Evolutionary conservation across 1,140 invertebrate species (phyloP).

Genomic region (Zelostemma sp.): DNA sequence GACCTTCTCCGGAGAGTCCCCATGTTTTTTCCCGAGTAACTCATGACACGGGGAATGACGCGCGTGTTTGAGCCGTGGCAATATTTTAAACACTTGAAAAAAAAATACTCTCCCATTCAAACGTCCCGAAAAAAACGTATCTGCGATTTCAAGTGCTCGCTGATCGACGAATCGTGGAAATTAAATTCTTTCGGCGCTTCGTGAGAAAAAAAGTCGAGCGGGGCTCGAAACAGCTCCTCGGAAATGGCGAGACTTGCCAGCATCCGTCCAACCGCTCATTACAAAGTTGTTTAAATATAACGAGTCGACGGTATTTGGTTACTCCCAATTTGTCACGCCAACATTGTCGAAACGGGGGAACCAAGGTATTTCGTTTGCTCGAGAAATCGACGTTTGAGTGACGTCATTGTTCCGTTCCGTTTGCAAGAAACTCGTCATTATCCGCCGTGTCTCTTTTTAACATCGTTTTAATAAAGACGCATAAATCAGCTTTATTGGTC

Average conservation of each 20-base stretch:
- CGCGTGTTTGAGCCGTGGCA: constrained; percentile 27
- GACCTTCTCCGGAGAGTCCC: constrained; percentile 18
- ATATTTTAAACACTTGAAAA: constrained; percentile 32
- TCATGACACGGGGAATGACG: constrained; percentile 15
- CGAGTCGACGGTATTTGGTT: constrained; percentile 47
- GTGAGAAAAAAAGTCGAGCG: too few relatives aligned
- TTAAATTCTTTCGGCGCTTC: too few relatives aligned
- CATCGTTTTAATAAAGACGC: constrained; percentile 38
- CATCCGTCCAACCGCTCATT: not conserved
- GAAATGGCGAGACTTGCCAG: too few relatives aligned
- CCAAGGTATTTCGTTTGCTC: constrained; percentile 16
- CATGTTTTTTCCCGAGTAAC: constrained; percentile 9
- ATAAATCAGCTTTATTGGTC: constrained; percentile 50
- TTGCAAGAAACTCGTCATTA: not conserved
- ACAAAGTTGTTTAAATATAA: constrained; percentile 22
- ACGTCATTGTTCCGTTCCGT: not conserved
- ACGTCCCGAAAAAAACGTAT: too few relatives aligned
- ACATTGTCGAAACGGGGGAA: constrained; percentile 10
- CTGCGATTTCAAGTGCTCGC: too few relatives aligned
- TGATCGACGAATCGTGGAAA: too few relatives aligned
- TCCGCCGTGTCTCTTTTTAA: constrained; percentile 11
- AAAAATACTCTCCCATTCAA: constrained; percentile 51
- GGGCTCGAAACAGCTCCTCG: too few relatives aligned
- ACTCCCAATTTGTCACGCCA: constrained; percentile 35
- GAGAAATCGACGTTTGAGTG: too few relatives aligned